Evolutionary conservation across 2,797 vertebrate species (phyloP).

Genomic region (Schizopygopsis malacanthus): DNA sequence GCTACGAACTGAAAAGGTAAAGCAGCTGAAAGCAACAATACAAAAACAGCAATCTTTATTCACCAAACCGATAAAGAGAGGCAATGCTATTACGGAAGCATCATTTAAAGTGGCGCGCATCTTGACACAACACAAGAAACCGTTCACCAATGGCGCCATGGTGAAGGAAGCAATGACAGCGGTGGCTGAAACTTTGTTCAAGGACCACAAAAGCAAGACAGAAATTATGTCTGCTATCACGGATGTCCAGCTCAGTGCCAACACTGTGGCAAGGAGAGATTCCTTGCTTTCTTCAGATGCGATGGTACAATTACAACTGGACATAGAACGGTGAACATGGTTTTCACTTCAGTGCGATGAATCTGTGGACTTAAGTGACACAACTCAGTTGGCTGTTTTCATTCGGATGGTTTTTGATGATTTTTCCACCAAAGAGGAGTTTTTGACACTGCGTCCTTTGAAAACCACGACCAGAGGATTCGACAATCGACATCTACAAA

Average conservation of each 20-base stretch:
- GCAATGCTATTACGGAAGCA: background rate
- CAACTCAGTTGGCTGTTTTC: too few species aligned
- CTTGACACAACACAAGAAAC: conserved; percentile 22
- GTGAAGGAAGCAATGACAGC: conserved; percentile 37
- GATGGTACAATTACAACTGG: background rate
- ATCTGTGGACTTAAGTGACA: too few species aligned
- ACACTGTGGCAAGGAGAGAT: background rate
- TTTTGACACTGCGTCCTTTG: background rate
- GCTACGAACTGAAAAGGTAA: conserved; percentile 13
- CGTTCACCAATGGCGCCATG: conserved; percentile 5
- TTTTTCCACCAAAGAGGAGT: background rate
- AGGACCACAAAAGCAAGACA: conserved; percentile 44
- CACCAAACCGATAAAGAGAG: conserved; percentile 29
- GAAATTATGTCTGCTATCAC: conserved; percentile 48
- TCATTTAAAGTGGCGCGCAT: conserved; percentile 36
- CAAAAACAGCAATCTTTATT: conserved; percentile 22
- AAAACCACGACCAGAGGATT: background rate
- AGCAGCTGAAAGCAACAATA: conserved; percentile 16
- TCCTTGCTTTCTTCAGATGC: background rate
- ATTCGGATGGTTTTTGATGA: too few species aligned
- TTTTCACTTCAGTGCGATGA: too few species aligned
- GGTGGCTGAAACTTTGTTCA: conserved; percentile 41
- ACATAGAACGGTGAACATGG: too few species aligned
- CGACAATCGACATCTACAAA: background rate
- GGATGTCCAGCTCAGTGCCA: conserved; percentile 44